Evolutionary conservation across 2,797 vertebrate species (phyloP), one percentile per base, ranked within the genome.

Genomic region (Poeciliopsis paucimaculata): DNA sequence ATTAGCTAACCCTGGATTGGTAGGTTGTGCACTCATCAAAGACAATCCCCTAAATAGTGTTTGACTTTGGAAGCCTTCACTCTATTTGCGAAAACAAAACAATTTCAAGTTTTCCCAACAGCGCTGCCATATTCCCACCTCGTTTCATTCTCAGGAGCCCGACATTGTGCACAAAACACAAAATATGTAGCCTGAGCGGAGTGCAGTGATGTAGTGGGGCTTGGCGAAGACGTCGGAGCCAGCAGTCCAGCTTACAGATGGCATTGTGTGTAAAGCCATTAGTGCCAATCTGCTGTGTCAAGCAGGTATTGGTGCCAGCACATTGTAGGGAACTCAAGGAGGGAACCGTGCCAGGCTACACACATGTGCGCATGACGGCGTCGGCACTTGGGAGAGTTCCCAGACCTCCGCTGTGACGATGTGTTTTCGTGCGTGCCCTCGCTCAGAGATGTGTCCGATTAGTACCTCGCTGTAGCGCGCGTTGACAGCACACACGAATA

Each of bases 241-340:
- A 79, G 77, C 73, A 78, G 91, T 92, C 87, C 92, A 88, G 89
- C 83, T 88, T 92, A 90, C 94, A 95, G 93, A 95, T 94, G 93
- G 94, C 92, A 80, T 88, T 34, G 81, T 68, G 80, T 94, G 92
- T 93, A 94, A 90, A 93, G 91, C 90, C 93, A 94, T 95, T 95
- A 95, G 91, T 90, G 93, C 90, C 94, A 94, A 94, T 94, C 93
- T 95, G 94, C 93, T 93, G 87, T 95, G 91, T 92, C 91, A 93
- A 94, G 93, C 94, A 95, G 94, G 93, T 95, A 91, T 94, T 92
- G 89, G 88, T 91, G 90, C 92, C 92, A 93, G 88, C 83, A 87
- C 87, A 93, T 93, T 93, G 90, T 95, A 91, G 87, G 86, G 91
- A 88, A 92, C 89, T 93, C 83, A 86, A 88, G 81, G 57, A 92